phyloP scores from a whole-genome alignment of 2,888 invertebrate species.

The Drosophila macrothrix region DNA sequence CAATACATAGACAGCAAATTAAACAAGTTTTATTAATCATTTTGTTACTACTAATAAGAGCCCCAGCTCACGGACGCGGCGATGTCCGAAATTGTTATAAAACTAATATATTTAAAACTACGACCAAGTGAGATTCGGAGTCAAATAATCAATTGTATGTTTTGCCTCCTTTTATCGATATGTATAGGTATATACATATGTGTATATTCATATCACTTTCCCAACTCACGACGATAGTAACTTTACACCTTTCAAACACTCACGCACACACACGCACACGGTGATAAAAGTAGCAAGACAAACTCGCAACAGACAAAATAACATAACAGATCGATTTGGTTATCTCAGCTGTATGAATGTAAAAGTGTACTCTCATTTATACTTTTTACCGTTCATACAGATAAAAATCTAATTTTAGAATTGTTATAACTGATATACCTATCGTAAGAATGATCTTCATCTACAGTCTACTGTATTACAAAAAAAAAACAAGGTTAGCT shows the following conservation, averaged over 20 bases:
- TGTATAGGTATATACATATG: neutral
- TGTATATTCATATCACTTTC: conserved; percentile 10
- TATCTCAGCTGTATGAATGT: neutral
- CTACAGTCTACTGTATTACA: neutral
- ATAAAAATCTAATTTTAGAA: neutral
- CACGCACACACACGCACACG: neutral
- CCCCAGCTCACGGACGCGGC: neutral
- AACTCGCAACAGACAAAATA: neutral
- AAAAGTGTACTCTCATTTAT: neutral
- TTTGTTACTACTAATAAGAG: conserved; percentile 6
- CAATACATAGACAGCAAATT: neutral
- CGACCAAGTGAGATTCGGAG: neutral
- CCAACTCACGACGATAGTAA: conserved; percentile 14
- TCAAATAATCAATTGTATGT: conserved; percentile 1
- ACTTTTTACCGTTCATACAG: neutral
- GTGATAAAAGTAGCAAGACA: neutral
- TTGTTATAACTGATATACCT: neutral
- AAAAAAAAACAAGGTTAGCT: neutral
- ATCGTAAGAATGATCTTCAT: neutral
- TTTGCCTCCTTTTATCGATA: neutral
- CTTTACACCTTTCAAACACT: neutral
- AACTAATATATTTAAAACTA: neutral
- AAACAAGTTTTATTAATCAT: neutral
- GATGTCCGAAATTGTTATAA: neutral
- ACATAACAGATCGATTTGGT: neutral